A percentile compares a stretch with the other conserved stretches of the same genome.
These are phyloP conservation scores for Eunapius fragilis DNA, from an alignment of 37 sponge, comb jelly and placozoan genomes.

Conservation along the genomic window DNA sequence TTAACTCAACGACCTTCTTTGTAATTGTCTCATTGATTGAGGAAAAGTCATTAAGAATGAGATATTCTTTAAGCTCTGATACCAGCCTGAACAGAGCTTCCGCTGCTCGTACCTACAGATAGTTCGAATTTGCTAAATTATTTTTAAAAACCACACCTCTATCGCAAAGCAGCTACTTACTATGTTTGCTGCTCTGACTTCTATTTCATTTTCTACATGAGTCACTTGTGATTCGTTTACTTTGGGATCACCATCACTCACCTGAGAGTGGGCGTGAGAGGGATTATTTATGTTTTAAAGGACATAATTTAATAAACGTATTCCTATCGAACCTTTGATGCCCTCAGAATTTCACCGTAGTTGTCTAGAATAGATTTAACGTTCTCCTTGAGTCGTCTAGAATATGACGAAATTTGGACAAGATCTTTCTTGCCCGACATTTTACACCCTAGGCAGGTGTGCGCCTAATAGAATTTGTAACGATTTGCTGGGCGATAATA, in stretches of 20 bases:
- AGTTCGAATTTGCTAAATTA: not conserved
- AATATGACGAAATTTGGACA: slow-evolving; percentile 71
- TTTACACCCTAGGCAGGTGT: not conserved
- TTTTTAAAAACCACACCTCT: not conserved
- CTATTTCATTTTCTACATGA: slow-evolving; percentile 71
- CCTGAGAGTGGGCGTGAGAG: slow-evolving; percentile 10
- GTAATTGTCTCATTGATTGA: slow-evolving; percentile 75
- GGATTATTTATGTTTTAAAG: no score
- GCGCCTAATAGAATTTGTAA: slow-evolving; percentile 28
- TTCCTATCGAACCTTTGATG: slow-evolving; percentile 47
- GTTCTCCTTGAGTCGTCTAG: slow-evolving; percentile 77
- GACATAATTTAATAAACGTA: slow-evolving; percentile 3
- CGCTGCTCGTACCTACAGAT: slow-evolving; percentile 81
- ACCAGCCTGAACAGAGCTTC: slow-evolving; percentile 82
- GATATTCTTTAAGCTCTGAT: slow-evolving; percentile 84
- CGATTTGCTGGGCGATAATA: not conserved
- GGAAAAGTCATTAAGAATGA: slow-evolving; percentile 92
- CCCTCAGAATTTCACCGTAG: slow-evolving; percentile 80
- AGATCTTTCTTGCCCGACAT: slow-evolving; percentile 62
- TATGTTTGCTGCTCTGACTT: slow-evolving; percentile 89
- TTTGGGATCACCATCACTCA: slow-evolving; percentile 42
- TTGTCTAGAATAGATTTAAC: slow-evolving; percentile 92
- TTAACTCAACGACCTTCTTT: slow-evolving; percentile 41
- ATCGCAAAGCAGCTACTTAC: slow-evolving; percentile 31
- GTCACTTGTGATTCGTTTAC: slow-evolving; percentile 56